A percentile compares a stretch with the other conserved stretches of the same genome.
phyloP scores from a whole-genome alignment of 2,797 vertebrate species.

The Darevskia mixta region DNA sequence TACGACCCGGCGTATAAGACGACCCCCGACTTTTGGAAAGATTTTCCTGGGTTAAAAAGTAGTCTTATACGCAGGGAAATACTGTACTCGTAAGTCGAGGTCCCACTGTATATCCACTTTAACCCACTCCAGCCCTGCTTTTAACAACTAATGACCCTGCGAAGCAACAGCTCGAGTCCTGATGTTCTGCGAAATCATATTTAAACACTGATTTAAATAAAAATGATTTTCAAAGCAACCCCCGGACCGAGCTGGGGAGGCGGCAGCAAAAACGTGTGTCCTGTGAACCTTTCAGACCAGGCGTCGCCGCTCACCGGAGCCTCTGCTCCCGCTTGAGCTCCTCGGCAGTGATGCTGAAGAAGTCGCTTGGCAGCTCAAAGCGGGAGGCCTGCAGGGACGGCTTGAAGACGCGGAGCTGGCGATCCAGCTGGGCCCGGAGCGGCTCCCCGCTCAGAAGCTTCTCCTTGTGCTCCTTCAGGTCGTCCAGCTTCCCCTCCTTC shows the following conservation, averaged over 20 bases:
- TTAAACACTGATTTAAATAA: slow-evolving; percentile 83
- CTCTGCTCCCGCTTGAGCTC: slow-evolving; percentile 90
- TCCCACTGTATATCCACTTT: too few species aligned
- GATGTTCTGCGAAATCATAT: slow-evolving; percentile 79
- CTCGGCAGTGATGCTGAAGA: slow-evolving; percentile 90
- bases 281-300: too few species aligned
- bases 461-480: slow-evolving; percentile 83
- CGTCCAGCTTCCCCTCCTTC: slow-evolving; percentile 79
- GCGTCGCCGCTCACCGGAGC: slow-evolving; percentile 78
- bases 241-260: too few species aligned
- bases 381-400: slow-evolving; percentile 83
- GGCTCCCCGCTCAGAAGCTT: slow-evolving; percentile 87
- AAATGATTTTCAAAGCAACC: slow-evolving; percentile 70
- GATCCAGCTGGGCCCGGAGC: slow-evolving; percentile 86
- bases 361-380: slow-evolving; percentile 91
- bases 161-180: slow-evolving; percentile 68
- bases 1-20: too few species aligned
- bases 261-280: too few species aligned
- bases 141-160: slow-evolving; percentile 40
- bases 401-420: slow-evolving; percentile 84
- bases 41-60: too few species aligned
- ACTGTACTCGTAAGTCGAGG: too few species aligned
- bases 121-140: too few species aligned
- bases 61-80: too few species aligned
- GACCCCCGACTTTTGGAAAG: too few species aligned